These are phyloP conservation scores for Leistus spinibarbis DNA, from an alignment of 2,888 invertebrate genomes.

Conservation along the genomic window DNA sequence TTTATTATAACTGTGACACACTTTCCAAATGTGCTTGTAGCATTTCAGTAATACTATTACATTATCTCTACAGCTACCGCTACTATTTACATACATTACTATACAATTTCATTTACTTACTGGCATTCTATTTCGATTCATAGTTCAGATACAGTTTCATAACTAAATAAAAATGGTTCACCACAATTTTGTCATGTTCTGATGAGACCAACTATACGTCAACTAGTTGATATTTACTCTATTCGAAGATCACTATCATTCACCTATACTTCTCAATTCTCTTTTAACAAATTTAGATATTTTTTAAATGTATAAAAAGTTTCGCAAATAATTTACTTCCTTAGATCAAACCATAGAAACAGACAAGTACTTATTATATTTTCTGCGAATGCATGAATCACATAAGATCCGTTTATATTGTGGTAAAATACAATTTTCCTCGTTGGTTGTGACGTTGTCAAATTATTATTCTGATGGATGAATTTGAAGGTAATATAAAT, in stretches of 20 bases:
- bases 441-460: background rate
- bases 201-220: too few species aligned
- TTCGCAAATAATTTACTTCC: too few species aligned
- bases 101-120: background rate
- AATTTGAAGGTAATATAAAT: background rate
- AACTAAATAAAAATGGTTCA: too few species aligned
- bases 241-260: too few species aligned
- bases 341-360: too few species aligned
- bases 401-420: background rate
- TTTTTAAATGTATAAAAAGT: too few species aligned
- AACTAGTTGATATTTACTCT: too few species aligned
- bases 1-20: constrained; percentile 15
- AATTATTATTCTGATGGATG: background rate
- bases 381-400: background rate
- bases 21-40: constrained; percentile 28
- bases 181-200: too few species aligned
- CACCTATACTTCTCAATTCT: too few species aligned
- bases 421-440: background rate
- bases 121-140: background rate
- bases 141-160: too few species aligned
- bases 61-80: background rate
- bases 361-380: too few species aligned
- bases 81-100: background rate
- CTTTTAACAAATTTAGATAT: too few species aligned
- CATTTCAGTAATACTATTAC: background rate